A percentile compares a stretch with the other conserved stretches of the same genome.
Evolutionary conservation across 2,888 invertebrate genomes (phyloP).

Genomic region (Pyrrhia umbra): DNA sequence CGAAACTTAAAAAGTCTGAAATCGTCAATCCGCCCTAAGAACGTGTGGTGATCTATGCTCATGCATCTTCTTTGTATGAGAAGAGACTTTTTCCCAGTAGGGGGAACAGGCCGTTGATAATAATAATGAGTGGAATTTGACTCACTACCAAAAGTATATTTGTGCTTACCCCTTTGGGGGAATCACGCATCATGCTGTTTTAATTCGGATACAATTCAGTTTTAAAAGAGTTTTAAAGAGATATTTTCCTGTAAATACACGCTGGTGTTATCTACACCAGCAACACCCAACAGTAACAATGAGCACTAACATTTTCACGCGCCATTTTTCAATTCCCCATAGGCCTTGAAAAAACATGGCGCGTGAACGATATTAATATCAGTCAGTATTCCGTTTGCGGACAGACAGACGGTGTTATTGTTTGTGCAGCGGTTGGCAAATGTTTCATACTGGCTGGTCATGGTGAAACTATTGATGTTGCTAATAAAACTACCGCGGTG

Average conservation of each 20-base stretch:
- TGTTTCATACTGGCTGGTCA: background rate
- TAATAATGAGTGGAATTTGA: too few species aligned
- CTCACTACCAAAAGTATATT: too few species aligned
- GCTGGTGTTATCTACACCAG: background rate
- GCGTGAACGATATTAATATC: conserved; percentile 31
- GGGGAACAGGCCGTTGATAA: too few species aligned
- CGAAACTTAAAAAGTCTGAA: too few species aligned
- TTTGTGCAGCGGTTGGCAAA: conserved; percentile 33
- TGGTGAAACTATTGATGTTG: conserved; percentile 5
- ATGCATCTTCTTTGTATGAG: too few species aligned
- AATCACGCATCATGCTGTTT: too few species aligned
- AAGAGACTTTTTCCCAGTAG: too few species aligned
- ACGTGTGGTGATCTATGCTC: too few species aligned
- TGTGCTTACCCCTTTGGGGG: too few species aligned
- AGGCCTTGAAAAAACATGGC: conserved; percentile 26
- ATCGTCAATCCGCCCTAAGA: too few species aligned
- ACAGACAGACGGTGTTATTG: conserved; percentile 40
- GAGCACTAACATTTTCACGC: background rate
- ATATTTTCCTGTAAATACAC: background rate
- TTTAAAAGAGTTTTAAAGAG: too few species aligned
- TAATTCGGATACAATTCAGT: too few species aligned
- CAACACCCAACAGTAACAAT: background rate
- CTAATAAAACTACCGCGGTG: background rate
- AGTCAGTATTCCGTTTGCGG: conserved; percentile 26
- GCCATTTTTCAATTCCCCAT: conserved; percentile 17